Evolutionary conservation across 2,888 invertebrate species (phyloP).

Genomic region (Schrankia costaestrigalis): DNA sequence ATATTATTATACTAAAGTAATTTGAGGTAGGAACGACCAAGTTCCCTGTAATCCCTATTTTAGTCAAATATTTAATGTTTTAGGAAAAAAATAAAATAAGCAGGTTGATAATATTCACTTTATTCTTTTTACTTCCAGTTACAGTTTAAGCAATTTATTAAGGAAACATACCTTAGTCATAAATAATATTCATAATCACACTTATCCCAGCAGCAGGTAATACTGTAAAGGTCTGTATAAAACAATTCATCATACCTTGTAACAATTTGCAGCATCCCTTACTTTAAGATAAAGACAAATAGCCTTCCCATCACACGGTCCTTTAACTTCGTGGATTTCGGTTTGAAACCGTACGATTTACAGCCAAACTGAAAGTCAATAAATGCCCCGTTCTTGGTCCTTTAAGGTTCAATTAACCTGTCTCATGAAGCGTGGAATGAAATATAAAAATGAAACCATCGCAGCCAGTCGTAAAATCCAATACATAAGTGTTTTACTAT

Average conservation of each 20-base stretch:
- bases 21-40: too few species aligned
- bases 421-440: slow-evolving; percentile 60
- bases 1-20: too few species aligned
- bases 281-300: slow-evolving; percentile 37
- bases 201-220: slow-evolving; percentile 10
- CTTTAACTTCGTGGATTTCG: slow-evolving; percentile 29
- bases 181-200: too few species aligned
- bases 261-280: slow-evolving; percentile 28
- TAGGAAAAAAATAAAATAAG: too few species aligned
- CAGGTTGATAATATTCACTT: too few species aligned
- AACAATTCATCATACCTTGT: slow-evolving; percentile 20
- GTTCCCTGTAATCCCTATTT: too few species aligned
- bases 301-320: slow-evolving; percentile 29
- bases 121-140: too few species aligned
- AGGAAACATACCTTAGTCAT: too few species aligned
- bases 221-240: slow-evolving; percentile 12
- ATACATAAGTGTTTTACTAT: slow-evolving; percentile 59
- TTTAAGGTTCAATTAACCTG: slow-evolving; percentile 71
- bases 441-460: slow-evolving; percentile 67
- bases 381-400: slow-evolving; percentile 56
- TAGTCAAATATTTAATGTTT: too few species aligned
- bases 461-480: slow-evolving; percentile 53
- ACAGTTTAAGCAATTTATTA: too few species aligned
- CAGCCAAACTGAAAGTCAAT: slow-evolving; percentile 51
- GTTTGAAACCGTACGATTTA: slow-evolving; percentile 44